Conservation (phyloP, 2,113 vertebrate genomes). For the Atractosteus spatula region DNA sequence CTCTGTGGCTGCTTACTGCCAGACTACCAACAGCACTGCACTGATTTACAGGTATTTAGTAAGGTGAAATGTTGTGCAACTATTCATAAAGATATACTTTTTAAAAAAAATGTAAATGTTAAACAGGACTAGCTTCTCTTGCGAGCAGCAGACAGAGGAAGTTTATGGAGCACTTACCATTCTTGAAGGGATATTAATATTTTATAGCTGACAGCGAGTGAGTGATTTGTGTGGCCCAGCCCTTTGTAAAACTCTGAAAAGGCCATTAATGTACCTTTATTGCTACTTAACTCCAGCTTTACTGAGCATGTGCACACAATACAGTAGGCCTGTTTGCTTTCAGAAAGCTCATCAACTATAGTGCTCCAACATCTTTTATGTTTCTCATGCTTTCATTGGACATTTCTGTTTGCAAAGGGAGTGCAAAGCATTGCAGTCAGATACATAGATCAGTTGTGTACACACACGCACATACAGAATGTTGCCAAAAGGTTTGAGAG, state of each 20-base stretch:
- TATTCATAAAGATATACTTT: too few relatives aligned
- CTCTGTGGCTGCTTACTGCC: neutral
- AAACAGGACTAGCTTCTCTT: too few relatives aligned
- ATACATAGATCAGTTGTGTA: conserved; percentile 30
- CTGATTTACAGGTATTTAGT: too few relatives aligned
- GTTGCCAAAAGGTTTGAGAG: neutral
- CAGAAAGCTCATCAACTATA: conserved; percentile 17
- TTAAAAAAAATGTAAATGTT: too few relatives aligned
- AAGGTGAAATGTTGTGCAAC: too few relatives aligned
- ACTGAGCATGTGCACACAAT: conserved; percentile 23
- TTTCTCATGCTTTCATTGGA: conserved; percentile 22
- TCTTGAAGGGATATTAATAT: too few relatives aligned
- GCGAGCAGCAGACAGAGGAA: too few relatives aligned
- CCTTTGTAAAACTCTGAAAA: neutral
- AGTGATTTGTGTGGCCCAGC: neutral
- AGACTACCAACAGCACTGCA: neutral
- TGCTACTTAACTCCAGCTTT: neutral
- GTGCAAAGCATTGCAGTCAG: conserved; percentile 46
- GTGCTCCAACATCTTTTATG: conserved; percentile 6
- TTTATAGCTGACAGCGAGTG: too few relatives aligned
- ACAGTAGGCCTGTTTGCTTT: neutral
- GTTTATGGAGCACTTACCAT: too few relatives aligned
- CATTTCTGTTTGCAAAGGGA: conserved; percentile 61
- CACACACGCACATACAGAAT: conserved; percentile 12
- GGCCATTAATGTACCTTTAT: neutral